Evolutionary conservation across 1,140 invertebrate species (phyloP), one percentile per base, ranked within the genome.

Genomic region (Riptortus pedestris): DNA sequence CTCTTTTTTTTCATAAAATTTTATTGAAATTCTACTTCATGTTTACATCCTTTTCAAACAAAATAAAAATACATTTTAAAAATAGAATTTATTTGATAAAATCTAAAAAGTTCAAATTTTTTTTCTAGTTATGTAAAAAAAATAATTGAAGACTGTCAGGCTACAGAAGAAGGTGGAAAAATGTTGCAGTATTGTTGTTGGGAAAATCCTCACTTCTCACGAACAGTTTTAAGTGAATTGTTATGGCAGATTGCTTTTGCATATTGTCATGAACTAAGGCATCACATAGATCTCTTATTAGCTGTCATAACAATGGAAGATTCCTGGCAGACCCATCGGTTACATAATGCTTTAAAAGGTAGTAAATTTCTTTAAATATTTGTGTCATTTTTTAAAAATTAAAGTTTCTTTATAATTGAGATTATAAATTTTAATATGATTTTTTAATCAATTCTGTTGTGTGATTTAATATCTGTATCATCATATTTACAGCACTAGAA

Each of bases 131-230:
- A 95, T 73, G 87, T 97, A 62, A 97, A 97, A 75, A 97, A 97
- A 74, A 77, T 97, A 5, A 91, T 96, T 18, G 93, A 97, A 75
- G 94, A 98, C 71, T 88, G 88, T 27, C 93, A 91, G 75, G 83
- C 86, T 27, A 87, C 87, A 27, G 93, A 97, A 69, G 94, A 97
- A 62, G 90, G 90, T 0, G 79, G 92, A 1, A 88, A 91, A 74
- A 76, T 97, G 52, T 73, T 93, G 2, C 89, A 96, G 77, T 97
- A 91, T 74, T 88, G 93, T 72, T 92, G 88, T 70, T 98, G 94
- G 94, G 94, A 98, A 75, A 96, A 97, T 80, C 90, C 91, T 18
- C 85, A 88, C 65, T 92, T 96, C 73, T 96, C 93, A 12, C 84
- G 88, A 55, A 83, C 83, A 16, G 90, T 94, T 27, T 80, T 97